A percentile compares a stretch with the other conserved stretches of the same genome.
phyloP scores from a whole-genome alignment of 2,888 invertebrate species.

The Galeopsomyia nigrocyanea region DNA sequence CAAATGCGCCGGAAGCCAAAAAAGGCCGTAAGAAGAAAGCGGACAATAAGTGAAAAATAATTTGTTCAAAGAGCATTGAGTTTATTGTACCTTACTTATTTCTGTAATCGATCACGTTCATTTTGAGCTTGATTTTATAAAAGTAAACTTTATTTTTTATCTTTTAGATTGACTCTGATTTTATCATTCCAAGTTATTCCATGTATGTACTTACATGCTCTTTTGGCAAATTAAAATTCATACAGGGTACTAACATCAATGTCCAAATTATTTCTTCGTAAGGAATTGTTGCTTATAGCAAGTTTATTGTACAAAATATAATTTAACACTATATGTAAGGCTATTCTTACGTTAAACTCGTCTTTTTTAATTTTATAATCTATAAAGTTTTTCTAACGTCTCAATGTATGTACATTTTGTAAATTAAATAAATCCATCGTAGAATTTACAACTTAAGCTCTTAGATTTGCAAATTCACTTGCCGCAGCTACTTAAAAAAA shows the following conservation, averaged over 20 bases:
- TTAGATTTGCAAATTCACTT: neutral
- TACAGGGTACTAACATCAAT: conserved; percentile 16
- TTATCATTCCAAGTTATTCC: neutral
- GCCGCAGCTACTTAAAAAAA: neutral
- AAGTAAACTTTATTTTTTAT: conserved; percentile 18
- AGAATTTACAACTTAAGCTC: conserved; percentile 22
- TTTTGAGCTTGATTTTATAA: conserved; percentile 6
- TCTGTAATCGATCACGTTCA: too few relatives aligned
- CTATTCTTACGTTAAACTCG: conserved; percentile 24
- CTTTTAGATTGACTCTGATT: neutral
- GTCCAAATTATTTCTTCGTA: conserved; percentile 40
- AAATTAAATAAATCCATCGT: conserved; percentile 44
- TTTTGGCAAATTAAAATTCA: conserved; percentile 44
- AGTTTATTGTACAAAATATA: conserved; percentile 30
- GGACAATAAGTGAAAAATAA: conserved; percentile 46
- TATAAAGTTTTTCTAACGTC: conserved; percentile 40
- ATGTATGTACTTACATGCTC: too few relatives aligned
- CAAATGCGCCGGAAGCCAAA: conserved; percentile 82
- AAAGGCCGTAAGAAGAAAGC: conserved; percentile 55
- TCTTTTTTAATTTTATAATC: conserved; percentile 42
- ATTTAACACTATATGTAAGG: conserved; percentile 27
- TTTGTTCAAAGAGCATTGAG: conserved; percentile 37
- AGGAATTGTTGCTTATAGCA: conserved; percentile 15
- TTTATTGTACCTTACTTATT: neutral
- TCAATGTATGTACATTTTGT: conserved; percentile 48